A percentile compares a stretch with the other conserved stretches of the same genome.
Evolutionary conservation across 2,888 invertebrate species (phyloP).

Genomic region (Lasioglossum figueresi): DNA sequence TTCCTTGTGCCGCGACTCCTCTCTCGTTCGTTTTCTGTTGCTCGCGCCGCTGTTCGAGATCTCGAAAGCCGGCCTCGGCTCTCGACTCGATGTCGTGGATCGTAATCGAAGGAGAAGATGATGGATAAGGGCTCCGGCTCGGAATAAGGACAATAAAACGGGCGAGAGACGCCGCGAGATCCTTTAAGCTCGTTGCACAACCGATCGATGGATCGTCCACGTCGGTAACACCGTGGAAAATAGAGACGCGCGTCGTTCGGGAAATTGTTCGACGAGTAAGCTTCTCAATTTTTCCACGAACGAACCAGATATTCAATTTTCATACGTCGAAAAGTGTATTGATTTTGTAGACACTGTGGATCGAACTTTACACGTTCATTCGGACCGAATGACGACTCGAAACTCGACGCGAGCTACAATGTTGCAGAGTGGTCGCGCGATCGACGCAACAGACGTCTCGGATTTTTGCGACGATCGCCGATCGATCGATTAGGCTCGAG

Average conservation of each 20-base stretch:
- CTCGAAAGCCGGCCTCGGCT: constrained; percentile 41
- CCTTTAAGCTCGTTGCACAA: constrained; percentile 41
- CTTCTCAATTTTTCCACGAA: background rate
- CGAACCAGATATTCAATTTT: background rate
- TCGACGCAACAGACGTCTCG: constrained; percentile 5
- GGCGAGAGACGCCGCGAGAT: constrained; percentile 14
- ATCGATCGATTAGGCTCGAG: constrained; percentile 56
- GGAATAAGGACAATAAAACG: constrained; percentile 54
- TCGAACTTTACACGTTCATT: constrained; percentile 26
- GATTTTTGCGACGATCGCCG: constrained; percentile 29
- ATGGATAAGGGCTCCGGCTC: constrained; percentile 66
- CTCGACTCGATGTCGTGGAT: constrained; percentile 60
- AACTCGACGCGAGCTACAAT: constrained; percentile 51
- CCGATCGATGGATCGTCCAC: background rate
- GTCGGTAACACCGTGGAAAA: background rate
- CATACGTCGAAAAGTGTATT: background rate
- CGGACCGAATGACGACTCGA: constrained; percentile 29
- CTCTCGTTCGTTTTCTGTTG: constrained; percentile 41
- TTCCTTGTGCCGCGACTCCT: background rate
- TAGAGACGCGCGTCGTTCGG: background rate
- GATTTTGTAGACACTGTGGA: constrained; percentile 27
- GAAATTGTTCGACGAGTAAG: background rate
- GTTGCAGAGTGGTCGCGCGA: constrained; percentile 53
- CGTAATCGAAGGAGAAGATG: constrained; percentile 71
- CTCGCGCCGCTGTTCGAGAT: constrained; percentile 40